Evolutionary conservation across 2,888 invertebrate species (phyloP).

Genomic region (Latrodectus elegans): DNA sequence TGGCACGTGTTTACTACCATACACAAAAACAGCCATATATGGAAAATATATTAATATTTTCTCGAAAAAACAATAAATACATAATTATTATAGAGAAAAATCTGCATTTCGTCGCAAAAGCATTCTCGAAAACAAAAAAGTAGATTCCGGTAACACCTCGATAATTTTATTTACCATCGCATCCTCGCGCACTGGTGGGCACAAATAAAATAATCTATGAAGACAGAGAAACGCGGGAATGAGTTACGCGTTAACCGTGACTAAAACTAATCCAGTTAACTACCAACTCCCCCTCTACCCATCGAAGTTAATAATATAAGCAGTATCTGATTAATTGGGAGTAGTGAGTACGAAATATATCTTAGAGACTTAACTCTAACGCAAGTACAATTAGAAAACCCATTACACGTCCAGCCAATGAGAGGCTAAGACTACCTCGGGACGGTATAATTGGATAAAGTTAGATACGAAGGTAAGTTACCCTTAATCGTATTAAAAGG

Average conservation of each 20-base stretch:
- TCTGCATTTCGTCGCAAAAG: not conserved
- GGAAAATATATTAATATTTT: too few relatives aligned
- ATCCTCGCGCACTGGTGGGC: not conserved
- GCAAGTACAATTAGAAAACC: conserved; percentile 61
- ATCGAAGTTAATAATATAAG: conserved; percentile 58
- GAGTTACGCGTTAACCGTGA: conserved; percentile 4
- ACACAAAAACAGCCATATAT: too few relatives aligned
- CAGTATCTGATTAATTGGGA: conserved; percentile 46
- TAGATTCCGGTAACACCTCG: not conserved
- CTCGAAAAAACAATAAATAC: too few relatives aligned
- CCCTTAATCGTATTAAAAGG: conserved; percentile 52
- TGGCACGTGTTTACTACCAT: too few relatives aligned
- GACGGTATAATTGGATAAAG: conserved; percentile 55
- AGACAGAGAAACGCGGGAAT: conserved; percentile 7
- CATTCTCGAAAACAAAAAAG: not conserved
- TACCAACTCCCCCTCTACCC: conserved; percentile 18
- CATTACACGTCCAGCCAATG: conserved; percentile 41
- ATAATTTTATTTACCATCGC: not conserved
- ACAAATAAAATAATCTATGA: conserved; percentile 29
- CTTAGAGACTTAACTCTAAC: conserved; percentile 33
- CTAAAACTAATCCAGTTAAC: conserved; percentile 47
- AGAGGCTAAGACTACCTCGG: not conserved
- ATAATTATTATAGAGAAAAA: too few relatives aligned
- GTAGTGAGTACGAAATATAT: conserved; percentile 11
- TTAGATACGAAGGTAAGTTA: conserved; percentile 54